Evolutionary conservation across 2,888 invertebrate species (phyloP), one percentile per base, ranked within the genome.

Genomic region (Eledone cirrhosa): DNA sequence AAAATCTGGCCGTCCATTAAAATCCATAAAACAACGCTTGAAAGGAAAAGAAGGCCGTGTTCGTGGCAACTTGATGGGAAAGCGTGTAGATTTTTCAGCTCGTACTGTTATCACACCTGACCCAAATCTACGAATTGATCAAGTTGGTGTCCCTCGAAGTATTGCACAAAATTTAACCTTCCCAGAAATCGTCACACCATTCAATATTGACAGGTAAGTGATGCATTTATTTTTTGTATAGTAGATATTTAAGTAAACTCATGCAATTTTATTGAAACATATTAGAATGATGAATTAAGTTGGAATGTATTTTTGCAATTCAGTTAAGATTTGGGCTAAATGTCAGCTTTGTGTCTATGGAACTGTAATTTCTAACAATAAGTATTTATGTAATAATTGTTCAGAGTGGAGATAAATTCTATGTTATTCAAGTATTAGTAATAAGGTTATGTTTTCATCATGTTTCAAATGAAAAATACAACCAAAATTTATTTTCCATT

Each of bases 41-140:
- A 99, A 99, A 92, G 98, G 99, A 29, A 99, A 99, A 90, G 99
- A 99, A 94, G 99, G 99, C 0, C 93, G 99, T 88, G 99, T 99
- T 88, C 93, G 99, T 91, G 99, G 99, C 87, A 99, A 99, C 91
- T 94, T 99, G 87, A 99, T 99, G 99, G 99, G 99, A 78, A 99
- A 99, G 91, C 97, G 99, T 93, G 99, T 99, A 0, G 99, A 99
- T 90, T 99, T 99, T 91, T 99, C 99, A 0, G 99, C 98, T 8
- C 95, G 99, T 91, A 99, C 99, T 87, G 99, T 99, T 88, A 92
- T 92, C 85, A 92, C 92, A 29, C 92, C 92, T 11, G 92, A 92
- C 85, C 92, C 92, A 0, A 92, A 92, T 81, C 86, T 92, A 29
- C 97, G 97, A 89, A 99, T 98, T 48, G 88, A 98, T 96, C 90